Conservation (phyloP, 1,140 invertebrate genomes). For the Amphibalanus amphitrite region DNA sequence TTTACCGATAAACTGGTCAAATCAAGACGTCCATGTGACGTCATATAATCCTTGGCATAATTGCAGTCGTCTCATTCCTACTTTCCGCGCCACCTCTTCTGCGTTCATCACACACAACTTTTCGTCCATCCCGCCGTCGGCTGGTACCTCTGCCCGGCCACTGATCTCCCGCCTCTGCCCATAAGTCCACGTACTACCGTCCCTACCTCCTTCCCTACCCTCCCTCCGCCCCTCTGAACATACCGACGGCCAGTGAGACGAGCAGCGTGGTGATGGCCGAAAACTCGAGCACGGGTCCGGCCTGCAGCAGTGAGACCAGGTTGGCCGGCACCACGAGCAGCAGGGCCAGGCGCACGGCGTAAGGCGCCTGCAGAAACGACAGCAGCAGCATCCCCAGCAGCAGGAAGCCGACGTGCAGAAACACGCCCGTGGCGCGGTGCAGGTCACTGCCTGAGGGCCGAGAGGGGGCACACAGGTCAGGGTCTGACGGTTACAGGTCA, state of each 20-base stretch:
- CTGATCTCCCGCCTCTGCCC: too few relatives aligned
- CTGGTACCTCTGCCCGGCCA: too few relatives aligned
- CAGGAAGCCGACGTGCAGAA: neutral
- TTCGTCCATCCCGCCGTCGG: too few relatives aligned
- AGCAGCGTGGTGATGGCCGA: neutral
- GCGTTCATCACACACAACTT: too few relatives aligned
- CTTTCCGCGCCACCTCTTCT: too few relatives aligned
- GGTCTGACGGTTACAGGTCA: neutral
- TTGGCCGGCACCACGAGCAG: constrained; percentile 1
- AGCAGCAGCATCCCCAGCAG: neutral
- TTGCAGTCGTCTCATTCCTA: too few relatives aligned
- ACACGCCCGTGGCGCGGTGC: neutral
- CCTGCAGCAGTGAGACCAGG: neutral
- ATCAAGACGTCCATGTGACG: too few relatives aligned
- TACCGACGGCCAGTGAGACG: neutral
- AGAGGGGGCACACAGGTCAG: neutral
- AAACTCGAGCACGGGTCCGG: neutral
- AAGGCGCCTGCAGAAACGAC: neutral
- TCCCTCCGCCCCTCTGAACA: too few relatives aligned
- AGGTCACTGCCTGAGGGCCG: neutral
- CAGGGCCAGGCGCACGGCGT: neutral
- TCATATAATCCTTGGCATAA: too few relatives aligned
- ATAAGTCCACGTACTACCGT: too few relatives aligned
- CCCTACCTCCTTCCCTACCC: too few relatives aligned
- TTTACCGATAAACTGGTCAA: too few relatives aligned